Percentiles rank a stretch among this genome's conserved stretches.
Evolutionary conservation across 2,888 invertebrate species (phyloP).

Genomic region (Euzophera pinguis): DNA sequence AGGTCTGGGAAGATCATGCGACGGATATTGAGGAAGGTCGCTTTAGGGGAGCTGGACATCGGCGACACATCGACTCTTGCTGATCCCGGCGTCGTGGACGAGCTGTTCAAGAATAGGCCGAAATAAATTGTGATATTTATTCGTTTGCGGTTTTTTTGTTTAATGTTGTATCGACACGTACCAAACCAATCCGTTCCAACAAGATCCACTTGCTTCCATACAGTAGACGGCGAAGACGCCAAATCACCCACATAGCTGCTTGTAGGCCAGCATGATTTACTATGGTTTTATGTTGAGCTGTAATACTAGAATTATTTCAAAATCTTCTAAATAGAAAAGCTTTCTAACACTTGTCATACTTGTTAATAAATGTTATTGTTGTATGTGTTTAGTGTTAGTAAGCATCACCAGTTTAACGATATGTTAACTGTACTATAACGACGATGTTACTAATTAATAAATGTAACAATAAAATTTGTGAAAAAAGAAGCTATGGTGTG

Average conservation of each 20-base stretch:
- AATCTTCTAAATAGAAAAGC: too few species aligned
- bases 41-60: slow-evolving; percentile 91
- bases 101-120: slow-evolving; percentile 87
- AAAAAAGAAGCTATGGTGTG: too few species aligned
- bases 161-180: not conserved
- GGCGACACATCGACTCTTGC: slow-evolving; percentile 97
- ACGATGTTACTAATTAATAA: too few species aligned
- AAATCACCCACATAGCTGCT: not conserved
- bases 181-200: not conserved
- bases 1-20: slow-evolving; percentile 99
- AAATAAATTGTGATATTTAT: slow-evolving; percentile 14
- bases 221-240: slow-evolving; percentile 6
- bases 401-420: too few species aligned
- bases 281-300: not conserved
- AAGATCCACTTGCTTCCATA: slow-evolving; percentile 18
- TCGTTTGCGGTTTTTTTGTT: not conserved
- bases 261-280: not conserved
- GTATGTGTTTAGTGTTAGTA: too few species aligned
- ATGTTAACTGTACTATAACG: too few species aligned
- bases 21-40: slow-evolving; percentile 95
- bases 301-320: too few species aligned
- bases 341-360: too few species aligned
- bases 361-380: too few species aligned
- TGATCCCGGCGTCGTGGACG: slow-evolving; percentile 92
- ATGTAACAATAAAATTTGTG: too few species aligned